Conservation (phyloP, 2,797 vertebrate genomes). For the Sparus aurata region DNA sequence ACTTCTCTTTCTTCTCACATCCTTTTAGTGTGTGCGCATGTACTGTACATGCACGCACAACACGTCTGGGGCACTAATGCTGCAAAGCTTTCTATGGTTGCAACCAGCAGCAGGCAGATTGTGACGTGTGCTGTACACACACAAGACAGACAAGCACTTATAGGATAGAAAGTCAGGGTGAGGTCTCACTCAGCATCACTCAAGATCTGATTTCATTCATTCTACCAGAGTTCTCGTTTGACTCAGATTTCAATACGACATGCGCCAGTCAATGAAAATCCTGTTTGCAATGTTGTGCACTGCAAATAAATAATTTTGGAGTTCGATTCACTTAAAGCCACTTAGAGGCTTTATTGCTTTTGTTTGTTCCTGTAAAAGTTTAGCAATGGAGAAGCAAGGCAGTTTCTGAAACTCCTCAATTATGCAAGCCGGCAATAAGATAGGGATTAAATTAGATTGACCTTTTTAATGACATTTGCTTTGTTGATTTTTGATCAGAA, state of each 20-base stretch:
- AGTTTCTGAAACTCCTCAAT: background rate
- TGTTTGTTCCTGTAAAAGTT: background rate
- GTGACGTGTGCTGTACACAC: background rate
- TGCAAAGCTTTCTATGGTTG: background rate
- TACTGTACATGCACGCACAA: background rate
- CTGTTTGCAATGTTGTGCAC: background rate
- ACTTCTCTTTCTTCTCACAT: background rate
- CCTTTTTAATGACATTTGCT: background rate
- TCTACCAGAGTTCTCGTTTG: background rate
- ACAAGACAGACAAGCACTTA: background rate
- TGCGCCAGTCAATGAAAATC: background rate
- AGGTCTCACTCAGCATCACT: background rate
- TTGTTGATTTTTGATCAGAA: constrained; percentile 8
- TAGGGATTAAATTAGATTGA: background rate
- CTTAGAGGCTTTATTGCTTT: background rate
- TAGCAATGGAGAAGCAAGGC: background rate
- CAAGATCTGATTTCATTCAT: background rate
- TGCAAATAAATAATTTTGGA: background rate
- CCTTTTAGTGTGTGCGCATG: background rate
- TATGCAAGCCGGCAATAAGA: background rate
- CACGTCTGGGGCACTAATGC: background rate
- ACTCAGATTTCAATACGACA: background rate
- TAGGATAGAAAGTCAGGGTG: background rate
- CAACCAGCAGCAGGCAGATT: background rate
- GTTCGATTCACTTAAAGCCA: background rate